These are phyloP conservation scores for Miniopterus natalensis DNA, from an alignment of 2,113 vertebrate genomes.

Conservation along the genomic window DNA sequence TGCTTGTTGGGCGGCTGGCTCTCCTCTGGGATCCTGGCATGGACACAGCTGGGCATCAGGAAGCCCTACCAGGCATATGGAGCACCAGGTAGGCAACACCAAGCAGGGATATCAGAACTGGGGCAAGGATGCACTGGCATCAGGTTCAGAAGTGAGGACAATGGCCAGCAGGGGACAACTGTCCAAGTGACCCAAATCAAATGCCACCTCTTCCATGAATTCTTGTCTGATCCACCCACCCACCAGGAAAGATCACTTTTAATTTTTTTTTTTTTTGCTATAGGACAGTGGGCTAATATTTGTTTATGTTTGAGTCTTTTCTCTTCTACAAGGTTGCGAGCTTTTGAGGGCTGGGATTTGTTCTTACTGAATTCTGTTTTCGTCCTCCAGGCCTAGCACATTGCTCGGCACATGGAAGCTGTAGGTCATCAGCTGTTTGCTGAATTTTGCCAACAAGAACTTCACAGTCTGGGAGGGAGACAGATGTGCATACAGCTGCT, in stretches of 20 bases:
- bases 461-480: conserved; percentile 62
- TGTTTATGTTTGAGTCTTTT: background rate
- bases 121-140: conserved; percentile 34
- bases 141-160: conserved; percentile 30
- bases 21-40: conserved; percentile 92
- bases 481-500: background rate
- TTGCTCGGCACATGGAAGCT: background rate
- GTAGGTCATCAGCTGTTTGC: conserved; percentile 24
- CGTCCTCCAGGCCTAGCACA: background rate
- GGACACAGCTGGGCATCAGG: conserved; percentile 61
- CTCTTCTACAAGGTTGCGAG: background rate
- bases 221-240: background rate
- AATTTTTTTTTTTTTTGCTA: conserved; percentile 8
- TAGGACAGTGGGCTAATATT: background rate
- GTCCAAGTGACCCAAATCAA: background rate
- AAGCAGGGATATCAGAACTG: background rate
- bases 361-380: conserved; percentile 17
- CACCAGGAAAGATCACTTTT: background rate
- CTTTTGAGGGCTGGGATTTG: background rate
- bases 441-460: conserved; percentile 57
- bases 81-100: conserved; percentile 7
- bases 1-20: conserved; percentile 93
- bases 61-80: background rate
- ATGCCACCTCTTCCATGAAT: conserved; percentile 3
- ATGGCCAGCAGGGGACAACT: background rate